Evolutionary conservation across 2,888 invertebrate genomes (phyloP).

Genomic region (Xanthorhoe spadicearia): DNA sequence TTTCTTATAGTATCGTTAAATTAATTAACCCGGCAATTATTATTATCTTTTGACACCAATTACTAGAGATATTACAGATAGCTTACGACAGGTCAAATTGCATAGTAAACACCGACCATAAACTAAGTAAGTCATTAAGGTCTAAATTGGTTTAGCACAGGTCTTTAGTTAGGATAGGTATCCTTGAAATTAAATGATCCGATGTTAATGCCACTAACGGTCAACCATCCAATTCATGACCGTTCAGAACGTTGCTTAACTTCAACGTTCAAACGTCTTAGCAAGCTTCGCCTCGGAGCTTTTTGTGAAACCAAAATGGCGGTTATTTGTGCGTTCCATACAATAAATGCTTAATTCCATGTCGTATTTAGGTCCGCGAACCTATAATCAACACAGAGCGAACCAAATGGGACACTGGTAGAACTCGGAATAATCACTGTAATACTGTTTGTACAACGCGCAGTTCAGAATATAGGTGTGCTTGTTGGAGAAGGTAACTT

Average conservation of each 20-base stretch:
- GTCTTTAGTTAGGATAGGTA: background rate
- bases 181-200: background rate
- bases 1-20: conserved; percentile 10
- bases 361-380: conserved; percentile 22
- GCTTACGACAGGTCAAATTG: conserved; percentile 3
- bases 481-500: conserved; percentile 25
- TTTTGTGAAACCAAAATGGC: conserved; percentile 16
- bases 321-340: conserved; percentile 14
- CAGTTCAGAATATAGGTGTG: conserved; percentile 14
- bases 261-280: background rate
- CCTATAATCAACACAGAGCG: conserved; percentile 63
- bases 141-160: background rate
- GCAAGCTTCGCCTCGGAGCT: background rate
- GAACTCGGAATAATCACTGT: conserved; percentile 30
- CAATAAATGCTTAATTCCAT: conserved; percentile 33
- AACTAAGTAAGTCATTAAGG: background rate
- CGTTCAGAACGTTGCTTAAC: no score
- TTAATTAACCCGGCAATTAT: conserved; percentile 24
- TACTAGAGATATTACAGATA: conserved; percentile 8
- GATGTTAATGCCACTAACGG: background rate
- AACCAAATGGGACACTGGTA: conserved; percentile 47
- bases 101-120: background rate
- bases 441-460: conserved; percentile 33
- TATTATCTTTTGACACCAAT: conserved; percentile 20
- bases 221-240: no score